phyloP scores from a whole-genome alignment of 2,888 invertebrate genomes.

The Argyresthia albistria region DNA sequence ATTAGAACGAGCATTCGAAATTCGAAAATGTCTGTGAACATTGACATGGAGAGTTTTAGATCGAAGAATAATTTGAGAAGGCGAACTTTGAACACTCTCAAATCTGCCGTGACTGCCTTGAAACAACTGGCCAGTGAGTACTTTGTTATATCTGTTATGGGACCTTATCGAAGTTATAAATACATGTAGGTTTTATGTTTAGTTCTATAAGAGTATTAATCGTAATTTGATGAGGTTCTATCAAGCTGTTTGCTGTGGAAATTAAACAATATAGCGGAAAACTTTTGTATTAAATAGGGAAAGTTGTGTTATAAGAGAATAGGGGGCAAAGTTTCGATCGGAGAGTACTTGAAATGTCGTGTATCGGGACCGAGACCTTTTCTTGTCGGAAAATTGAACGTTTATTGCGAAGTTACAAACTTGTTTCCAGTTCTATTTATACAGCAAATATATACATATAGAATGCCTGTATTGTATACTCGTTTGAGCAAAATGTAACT shows the following conservation, averaged over 20 bases:
- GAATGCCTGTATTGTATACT: no score
- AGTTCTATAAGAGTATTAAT: no score
- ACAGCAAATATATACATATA: background rate
- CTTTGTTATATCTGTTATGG: slow-evolving; percentile 14
- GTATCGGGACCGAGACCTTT: background rate
- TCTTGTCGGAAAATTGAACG: background rate
- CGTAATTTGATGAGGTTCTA: no score
- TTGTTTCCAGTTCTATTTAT: background rate
- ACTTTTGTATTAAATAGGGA: background rate
- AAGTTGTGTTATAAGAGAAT: background rate
- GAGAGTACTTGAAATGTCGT: background rate
- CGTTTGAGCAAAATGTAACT: no score
- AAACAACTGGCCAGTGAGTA: slow-evolving; percentile 65
- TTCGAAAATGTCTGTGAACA: slow-evolving; percentile 48
- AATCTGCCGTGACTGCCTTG: slow-evolving; percentile 57
- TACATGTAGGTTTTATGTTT: no score
- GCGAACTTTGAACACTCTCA: slow-evolving; percentile 57
- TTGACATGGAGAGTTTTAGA: slow-evolving; percentile 59
- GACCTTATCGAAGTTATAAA: no score
- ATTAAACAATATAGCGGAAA: background rate
- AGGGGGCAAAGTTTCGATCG: background rate
- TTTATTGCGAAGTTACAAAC: background rate
- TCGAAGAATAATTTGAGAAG: slow-evolving; percentile 58
- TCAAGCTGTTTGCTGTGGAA: background rate
- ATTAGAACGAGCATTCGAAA: no score